Percentiles rank a stretch among this genome's conserved stretches.
These are phyloP conservation scores for Diprion similis DNA, from an alignment of 1,140 invertebrate species.

Conservation along the genomic window DNA sequence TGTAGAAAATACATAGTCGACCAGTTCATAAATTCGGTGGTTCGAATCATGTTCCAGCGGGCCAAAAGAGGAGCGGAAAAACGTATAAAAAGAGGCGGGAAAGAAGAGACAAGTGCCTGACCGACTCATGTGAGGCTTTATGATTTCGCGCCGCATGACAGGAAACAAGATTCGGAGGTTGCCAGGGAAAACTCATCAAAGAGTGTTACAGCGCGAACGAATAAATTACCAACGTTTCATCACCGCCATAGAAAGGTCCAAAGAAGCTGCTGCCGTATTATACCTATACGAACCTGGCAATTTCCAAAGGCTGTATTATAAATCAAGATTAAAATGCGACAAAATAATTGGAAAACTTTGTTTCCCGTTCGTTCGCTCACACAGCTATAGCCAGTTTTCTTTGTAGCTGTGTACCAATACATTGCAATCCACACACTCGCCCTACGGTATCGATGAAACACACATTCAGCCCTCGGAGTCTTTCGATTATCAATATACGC, in stretches of 20 bases:
- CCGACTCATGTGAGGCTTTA: background rate
- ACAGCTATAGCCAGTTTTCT: too few relatives aligned
- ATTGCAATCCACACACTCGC: too few relatives aligned
- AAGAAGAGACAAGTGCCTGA: background rate
- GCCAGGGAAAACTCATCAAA: background rate
- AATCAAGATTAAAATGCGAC: slow-evolving; percentile 2
- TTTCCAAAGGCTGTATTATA: background rate
- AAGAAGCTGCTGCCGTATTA: background rate
- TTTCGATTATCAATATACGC: too few relatives aligned
- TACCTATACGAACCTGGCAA: background rate
- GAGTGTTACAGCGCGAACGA: background rate
- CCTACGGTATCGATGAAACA: too few relatives aligned
- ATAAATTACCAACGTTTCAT: slow-evolving; percentile 6
- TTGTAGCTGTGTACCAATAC: too few relatives aligned
- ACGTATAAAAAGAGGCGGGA: background rate
- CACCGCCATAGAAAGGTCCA: background rate
- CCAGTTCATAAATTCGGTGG: too few relatives aligned
- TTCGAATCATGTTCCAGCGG: too few relatives aligned
- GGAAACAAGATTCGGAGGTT: background rate
- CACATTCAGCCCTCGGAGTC: too few relatives aligned
- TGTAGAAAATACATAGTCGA: background rate
- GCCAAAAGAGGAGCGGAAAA: too few relatives aligned
- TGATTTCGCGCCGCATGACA: background rate
- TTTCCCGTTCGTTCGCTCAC: background rate
- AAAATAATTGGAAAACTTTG: slow-evolving; percentile 1